Percentiles rank a stretch among this genome's conserved stretches.
phyloP scores from a whole-genome alignment of 2,797 vertebrate species.

The Neosalanx taihuensis region DNA sequence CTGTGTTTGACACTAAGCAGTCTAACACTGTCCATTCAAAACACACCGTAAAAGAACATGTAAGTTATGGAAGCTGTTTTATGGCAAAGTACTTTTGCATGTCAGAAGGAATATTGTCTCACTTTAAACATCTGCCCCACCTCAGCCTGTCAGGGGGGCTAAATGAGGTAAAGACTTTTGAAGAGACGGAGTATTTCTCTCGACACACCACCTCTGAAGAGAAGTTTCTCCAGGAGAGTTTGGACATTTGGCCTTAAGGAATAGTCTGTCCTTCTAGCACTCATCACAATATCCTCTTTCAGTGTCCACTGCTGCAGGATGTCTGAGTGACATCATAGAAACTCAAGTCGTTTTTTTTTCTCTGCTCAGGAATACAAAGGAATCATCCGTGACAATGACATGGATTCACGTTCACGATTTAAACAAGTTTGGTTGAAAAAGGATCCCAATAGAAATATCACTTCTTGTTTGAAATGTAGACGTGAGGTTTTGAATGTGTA shows the following conservation, averaged over 20 bases:
- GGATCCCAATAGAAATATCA: neutral
- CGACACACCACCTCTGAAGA: conserved; percentile 1
- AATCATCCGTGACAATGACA: neutral
- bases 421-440: neutral
- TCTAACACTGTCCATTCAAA: neutral
- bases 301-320: neutral
- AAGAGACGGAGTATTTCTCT: conserved; percentile 28
- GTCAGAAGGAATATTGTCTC: conserved; percentile 13
- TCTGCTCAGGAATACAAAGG: neutral
- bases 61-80: neutral
- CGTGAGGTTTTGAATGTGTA: too few species aligned
- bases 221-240: neutral
- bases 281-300: conserved; percentile 6
- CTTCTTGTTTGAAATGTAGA: too few species aligned
- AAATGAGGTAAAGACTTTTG: conserved; percentile 19
- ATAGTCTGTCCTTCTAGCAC: neutral
- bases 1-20: neutral
- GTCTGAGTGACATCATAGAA: conserved; percentile 7
- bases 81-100: neutral
- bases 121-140: neutral
- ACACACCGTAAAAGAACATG: neutral
- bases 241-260: neutral
- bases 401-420: neutral
- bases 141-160: conserved; percentile 19
- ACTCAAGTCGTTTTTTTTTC: neutral